A percentile compares a stretch with the other conserved stretches of the same genome.
Evolutionary conservation across 2,113 vertebrate species (phyloP).

Genomic region (Dicrurus megarhynchus): DNA sequence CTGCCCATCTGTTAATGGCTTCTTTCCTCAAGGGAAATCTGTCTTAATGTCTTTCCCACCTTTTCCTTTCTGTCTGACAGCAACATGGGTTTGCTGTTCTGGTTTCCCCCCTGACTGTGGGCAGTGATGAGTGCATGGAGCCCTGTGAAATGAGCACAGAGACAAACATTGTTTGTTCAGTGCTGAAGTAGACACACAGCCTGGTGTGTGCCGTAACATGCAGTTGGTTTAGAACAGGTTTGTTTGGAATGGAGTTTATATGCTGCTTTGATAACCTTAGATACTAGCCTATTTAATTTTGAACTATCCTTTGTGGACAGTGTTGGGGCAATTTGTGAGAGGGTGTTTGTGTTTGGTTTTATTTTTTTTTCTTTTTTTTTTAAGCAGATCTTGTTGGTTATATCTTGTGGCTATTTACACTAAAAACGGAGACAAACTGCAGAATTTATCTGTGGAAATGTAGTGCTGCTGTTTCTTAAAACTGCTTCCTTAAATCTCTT

Average conservation of each 20-base stretch:
- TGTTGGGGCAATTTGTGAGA: background rate
- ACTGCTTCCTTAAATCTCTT: background rate
- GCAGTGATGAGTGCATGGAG: background rate
- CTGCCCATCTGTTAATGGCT: background rate
- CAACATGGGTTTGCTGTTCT: background rate
- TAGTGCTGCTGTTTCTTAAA: background rate
- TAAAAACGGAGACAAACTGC: background rate
- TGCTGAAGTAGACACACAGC: background rate
- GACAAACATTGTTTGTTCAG: background rate
- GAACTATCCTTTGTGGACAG: background rate
- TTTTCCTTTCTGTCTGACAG: background rate
- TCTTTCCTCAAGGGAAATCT: background rate
- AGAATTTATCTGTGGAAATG: background rate
- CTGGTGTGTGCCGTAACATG: background rate
- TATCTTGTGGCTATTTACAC: background rate
- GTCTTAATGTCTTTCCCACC: background rate
- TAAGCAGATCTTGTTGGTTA: background rate
- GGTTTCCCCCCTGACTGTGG: background rate
- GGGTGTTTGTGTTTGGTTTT: background rate
- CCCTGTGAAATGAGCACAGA: background rate
- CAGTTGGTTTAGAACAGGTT: background rate
- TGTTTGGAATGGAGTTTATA: background rate
- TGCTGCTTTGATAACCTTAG: background rate
- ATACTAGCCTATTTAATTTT: background rate
- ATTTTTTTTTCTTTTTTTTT: background rate